These are phyloP conservation scores for Castor canadensis DNA, from an alignment of 2,113 vertebrate species.

Conservation along the genomic window DNA sequence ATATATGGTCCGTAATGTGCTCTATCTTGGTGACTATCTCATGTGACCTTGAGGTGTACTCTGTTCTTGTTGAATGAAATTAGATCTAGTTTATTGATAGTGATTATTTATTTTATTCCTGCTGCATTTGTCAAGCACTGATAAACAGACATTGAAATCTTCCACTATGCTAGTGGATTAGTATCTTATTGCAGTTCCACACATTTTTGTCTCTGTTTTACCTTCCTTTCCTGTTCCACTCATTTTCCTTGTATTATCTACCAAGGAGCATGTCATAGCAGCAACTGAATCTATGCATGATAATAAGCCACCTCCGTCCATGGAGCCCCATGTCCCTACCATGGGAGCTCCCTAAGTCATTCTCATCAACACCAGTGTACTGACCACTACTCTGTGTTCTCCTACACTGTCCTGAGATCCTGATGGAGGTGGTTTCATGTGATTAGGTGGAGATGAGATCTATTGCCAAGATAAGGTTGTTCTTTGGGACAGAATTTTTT, in stretches of 20 bases:
- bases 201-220: neutral
- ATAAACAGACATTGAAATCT: no score
- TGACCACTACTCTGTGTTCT: neutral
- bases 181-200: rapidly evolving
- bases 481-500: neutral
- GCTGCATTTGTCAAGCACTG: neutral
- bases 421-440: conserved; percentile 9
- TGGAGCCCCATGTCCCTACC: neutral
- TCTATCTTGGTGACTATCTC: neutral
- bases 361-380: neutral
- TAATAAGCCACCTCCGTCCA: neutral
- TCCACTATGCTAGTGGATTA: no score
- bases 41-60: neutral
- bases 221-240: neutral
- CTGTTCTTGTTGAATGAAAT: neutral
- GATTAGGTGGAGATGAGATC: neutral
- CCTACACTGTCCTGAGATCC: neutral
- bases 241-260: neutral
- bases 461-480: neutral
- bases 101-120: neutral
- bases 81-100: neutral
- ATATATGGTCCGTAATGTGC: neutral
- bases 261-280: neutral
- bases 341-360: neutral
- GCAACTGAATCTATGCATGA: neutral